Evolutionary conservation across 2,797 vertebrate genomes (phyloP).

Genomic region (Phaenicophaeus curvirostris): DNA sequence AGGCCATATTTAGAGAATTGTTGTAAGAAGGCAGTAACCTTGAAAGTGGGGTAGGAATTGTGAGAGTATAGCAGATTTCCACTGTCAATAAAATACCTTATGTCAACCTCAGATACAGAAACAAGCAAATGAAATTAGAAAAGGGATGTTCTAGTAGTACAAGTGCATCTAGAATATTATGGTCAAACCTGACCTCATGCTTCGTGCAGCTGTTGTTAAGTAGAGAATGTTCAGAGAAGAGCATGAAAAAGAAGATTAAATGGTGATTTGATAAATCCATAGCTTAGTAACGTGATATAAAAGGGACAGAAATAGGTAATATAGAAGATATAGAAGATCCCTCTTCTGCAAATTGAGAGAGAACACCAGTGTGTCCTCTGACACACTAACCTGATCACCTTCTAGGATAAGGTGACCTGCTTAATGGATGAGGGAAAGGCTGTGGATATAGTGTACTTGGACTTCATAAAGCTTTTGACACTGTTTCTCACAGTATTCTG

Average conservation of each 20-base stretch:
- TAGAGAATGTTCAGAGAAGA: background rate
- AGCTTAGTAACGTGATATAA: background rate
- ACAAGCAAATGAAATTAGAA: background rate
- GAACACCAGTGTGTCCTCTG: background rate
- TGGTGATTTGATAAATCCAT: background rate
- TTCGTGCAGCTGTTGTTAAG: background rate
- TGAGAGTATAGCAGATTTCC: background rate
- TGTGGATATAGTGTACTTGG: too few relatives aligned
- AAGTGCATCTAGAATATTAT: background rate
- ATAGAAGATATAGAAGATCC: background rate
- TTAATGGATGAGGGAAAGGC: too few relatives aligned
- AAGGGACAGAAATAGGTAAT: background rate
- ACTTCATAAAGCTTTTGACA: too few relatives aligned
- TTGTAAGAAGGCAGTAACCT: background rate
- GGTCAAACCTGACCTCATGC: background rate
- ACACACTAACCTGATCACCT: too few relatives aligned
- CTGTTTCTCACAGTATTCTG: too few relatives aligned
- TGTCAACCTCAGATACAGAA: background rate
- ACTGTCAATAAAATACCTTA: background rate
- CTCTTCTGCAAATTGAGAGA: background rate
- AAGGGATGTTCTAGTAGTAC: background rate
- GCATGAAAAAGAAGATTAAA: background rate
- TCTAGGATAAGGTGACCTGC: too few relatives aligned
- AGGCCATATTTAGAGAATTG: background rate
- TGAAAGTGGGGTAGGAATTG: background rate